phyloP scores from a whole-genome alignment of 1,140 invertebrate species.

The Parasteatoda tepidariorum region DNA sequence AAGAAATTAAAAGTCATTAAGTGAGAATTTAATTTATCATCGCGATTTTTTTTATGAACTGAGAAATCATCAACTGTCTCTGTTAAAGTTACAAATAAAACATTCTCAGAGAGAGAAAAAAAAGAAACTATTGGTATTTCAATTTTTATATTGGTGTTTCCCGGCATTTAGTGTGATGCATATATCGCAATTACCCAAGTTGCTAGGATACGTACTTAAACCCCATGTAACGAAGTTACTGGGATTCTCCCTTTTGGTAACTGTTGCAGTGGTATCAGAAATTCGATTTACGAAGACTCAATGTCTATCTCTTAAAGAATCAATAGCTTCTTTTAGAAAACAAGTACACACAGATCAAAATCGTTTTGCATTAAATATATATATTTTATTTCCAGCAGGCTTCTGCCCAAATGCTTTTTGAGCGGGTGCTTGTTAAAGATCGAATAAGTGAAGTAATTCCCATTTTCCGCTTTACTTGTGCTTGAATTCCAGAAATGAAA shows the following conservation, averaged over 20 bases:
- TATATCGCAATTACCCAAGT: too few species aligned
- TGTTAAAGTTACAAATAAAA: too few species aligned
- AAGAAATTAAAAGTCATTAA: too few species aligned
- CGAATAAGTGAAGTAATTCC: background rate
- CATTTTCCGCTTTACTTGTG: constrained; percentile 7
- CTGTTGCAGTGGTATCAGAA: background rate
- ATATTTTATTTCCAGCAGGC: constrained; percentile 10
- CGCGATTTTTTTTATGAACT: too few species aligned
- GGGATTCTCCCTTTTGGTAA: background rate
- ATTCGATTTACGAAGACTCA: background rate
- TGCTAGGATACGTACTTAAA: too few species aligned
- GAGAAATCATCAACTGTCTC: too few species aligned
- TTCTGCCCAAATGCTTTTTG: background rate
- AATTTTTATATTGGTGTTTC: too few species aligned
- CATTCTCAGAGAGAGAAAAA: too few species aligned
- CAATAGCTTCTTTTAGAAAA: constrained; percentile 3
- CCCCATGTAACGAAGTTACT: background rate
- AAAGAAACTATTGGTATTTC: too few species aligned
- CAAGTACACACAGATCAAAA: background rate
- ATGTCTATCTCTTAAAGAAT: background rate
- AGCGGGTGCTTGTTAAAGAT: constrained; percentile 8
- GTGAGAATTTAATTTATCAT: too few species aligned
- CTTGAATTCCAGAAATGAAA: background rate
- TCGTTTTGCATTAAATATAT: constrained; percentile 21
- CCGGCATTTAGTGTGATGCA: too few species aligned